These are phyloP conservation scores for Synanceia verrucosa DNA, from an alignment of 2,797 vertebrate species.

Conservation along the genomic window DNA sequence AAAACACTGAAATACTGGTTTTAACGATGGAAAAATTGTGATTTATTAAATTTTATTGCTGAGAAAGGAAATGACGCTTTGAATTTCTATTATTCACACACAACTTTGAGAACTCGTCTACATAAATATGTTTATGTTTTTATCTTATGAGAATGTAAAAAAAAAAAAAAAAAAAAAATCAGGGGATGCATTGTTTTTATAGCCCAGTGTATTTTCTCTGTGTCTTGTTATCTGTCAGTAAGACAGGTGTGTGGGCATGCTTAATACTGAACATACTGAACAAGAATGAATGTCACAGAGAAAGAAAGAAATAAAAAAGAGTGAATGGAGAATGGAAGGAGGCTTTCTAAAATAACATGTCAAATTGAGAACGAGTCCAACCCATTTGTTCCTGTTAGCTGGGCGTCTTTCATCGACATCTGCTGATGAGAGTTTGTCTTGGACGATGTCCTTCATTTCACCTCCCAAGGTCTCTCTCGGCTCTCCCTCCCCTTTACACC, in stretches of 20 bases:
- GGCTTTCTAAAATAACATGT: slow-evolving; percentile 49
- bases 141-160: background rate
- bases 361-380: slow-evolving; percentile 63
- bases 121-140: background rate
- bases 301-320: slow-evolving; percentile 4
- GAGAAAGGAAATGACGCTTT: background rate
- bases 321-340: slow-evolving; percentile 32
- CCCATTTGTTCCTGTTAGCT: slow-evolving; percentile 70
- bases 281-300: slow-evolving; percentile 26
- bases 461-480: slow-evolving; percentile 68
- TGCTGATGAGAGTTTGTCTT: slow-evolving; percentile 77
- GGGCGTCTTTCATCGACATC: slow-evolving; percentile 65
- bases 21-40: background rate
- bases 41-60: background rate
- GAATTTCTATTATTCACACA: background rate
- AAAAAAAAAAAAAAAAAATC: background rate
- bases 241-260: slow-evolving; percentile 25
- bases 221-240: slow-evolving; percentile 42
- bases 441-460: slow-evolving; percentile 79
- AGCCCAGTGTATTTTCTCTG: slow-evolving; percentile 17
- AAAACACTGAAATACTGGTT: background rate
- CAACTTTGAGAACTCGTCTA: background rate
- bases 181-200: slow-evolving; percentile 14
- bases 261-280: slow-evolving; percentile 34
- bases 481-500: slow-evolving; percentile 56